A percentile compares a stretch with the other conserved stretches of the same genome.
Conservation (phyloP, 2,113 vertebrate species). For the Petrocephalus microphthalmus region DNA sequence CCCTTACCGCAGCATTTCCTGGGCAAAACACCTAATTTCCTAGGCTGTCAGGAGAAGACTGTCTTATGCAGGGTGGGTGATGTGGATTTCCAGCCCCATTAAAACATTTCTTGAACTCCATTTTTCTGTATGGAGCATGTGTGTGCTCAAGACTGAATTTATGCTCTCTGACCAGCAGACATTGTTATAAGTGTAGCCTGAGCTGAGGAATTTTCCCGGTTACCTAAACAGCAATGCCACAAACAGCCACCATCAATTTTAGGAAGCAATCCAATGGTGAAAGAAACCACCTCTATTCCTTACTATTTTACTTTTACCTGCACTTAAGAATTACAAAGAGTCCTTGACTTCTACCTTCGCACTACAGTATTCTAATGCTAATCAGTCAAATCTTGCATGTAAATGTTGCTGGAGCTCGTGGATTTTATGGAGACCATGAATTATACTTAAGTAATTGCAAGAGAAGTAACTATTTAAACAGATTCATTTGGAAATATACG, state of each 20-base stretch:
- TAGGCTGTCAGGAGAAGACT: conserved; percentile 52
- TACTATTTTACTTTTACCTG: neutral
- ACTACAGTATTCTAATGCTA: neutral
- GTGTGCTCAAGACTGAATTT: conserved; percentile 67
- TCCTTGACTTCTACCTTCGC: neutral
- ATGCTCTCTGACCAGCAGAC: conserved; percentile 70
- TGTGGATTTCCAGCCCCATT: conserved; percentile 60
- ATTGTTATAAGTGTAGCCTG: conserved; percentile 45
- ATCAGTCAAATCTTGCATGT: neutral
- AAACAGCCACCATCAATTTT: neutral
- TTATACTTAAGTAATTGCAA: neutral
- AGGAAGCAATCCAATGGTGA: neutral
- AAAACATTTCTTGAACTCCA: conserved; percentile 26
- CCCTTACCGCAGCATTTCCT: conserved; percentile 57
- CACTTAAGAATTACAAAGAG: neutral
- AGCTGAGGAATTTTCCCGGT: conserved; percentile 31
- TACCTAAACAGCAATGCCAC: neutral
- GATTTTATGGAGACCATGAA: neutral
- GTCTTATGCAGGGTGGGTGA: conserved; percentile 70
- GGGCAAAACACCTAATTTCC: conserved; percentile 19
- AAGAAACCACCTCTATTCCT: neutral
- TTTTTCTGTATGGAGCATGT: conserved; percentile 25
- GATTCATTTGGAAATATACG: neutral
- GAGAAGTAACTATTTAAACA: neutral
- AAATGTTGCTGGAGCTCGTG: neutral